These are phyloP conservation scores for Torymus tubicola DNA, from an alignment of 2,888 invertebrate species.

Conservation along the genomic window DNA sequence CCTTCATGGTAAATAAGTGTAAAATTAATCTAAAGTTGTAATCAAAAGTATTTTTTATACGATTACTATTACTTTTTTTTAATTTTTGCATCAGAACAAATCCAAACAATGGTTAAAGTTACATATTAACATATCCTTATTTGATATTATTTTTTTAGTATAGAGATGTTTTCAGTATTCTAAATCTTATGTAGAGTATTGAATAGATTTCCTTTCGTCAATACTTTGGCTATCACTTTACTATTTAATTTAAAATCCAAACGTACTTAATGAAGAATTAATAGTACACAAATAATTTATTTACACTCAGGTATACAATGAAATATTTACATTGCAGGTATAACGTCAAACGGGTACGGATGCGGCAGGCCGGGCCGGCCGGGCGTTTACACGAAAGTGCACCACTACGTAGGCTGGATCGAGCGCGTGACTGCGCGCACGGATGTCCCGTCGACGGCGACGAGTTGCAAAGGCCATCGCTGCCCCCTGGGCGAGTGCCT, in stretches of 20 bases:
- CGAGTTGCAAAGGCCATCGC: slow-evolving; percentile 82
- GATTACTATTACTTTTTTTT: background rate
- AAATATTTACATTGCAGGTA: slow-evolving; percentile 76
- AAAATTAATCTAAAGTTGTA: background rate
- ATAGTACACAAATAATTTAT: too few relatives aligned
- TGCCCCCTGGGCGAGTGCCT: slow-evolving; percentile 88
- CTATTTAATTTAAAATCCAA: too few relatives aligned
- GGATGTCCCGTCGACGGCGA: slow-evolving; percentile 63
- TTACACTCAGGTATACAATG: too few relatives aligned
- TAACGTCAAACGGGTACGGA: slow-evolving; percentile 89
- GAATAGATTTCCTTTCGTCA: too few relatives aligned
- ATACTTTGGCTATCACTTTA: too few relatives aligned
- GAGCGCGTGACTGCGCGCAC: slow-evolving; percentile 77
- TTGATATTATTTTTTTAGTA: too few relatives aligned
- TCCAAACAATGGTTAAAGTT: too few relatives aligned
- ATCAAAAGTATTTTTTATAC: background rate
- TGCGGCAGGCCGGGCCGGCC: slow-evolving; percentile 88
- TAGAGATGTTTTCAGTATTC: too few relatives aligned
- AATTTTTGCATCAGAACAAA: too few relatives aligned
- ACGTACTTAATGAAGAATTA: too few relatives aligned
- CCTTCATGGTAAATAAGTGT: slow-evolving; percentile 68
- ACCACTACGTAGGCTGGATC: slow-evolving; percentile 86
- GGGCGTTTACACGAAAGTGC: slow-evolving; percentile 86
- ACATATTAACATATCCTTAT: too few relatives aligned
- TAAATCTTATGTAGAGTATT: too few relatives aligned